phyloP scores from a whole-genome alignment of 2,113 vertebrate species.

The Tupaia chinensis region DNA sequence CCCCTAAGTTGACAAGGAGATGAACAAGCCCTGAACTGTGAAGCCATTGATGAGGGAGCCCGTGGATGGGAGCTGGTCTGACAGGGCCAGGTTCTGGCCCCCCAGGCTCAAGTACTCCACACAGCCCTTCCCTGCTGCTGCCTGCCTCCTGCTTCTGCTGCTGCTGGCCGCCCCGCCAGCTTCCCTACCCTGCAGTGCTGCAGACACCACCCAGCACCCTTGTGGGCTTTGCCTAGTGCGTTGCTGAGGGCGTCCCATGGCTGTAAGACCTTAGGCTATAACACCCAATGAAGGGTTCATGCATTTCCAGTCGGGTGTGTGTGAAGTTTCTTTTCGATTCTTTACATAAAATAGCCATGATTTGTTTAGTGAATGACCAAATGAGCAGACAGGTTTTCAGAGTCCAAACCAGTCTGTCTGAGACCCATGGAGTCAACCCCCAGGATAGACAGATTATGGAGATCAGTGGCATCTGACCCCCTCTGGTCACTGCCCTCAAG shows the following conservation, averaged over 20 bases:
- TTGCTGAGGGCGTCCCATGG: neutral
- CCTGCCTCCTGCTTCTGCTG: neutral
- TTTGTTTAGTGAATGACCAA: neutral
- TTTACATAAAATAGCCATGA: neutral
- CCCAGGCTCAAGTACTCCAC: neutral
- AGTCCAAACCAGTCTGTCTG: neutral
- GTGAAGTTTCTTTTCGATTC: neutral
- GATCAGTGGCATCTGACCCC: neutral
- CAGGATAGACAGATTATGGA: neutral
- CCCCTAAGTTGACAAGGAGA: neutral
- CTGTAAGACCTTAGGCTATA: rapidly evolving
- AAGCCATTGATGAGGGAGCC: neutral
- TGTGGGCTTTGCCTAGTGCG: neutral
- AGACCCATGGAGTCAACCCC: neutral
- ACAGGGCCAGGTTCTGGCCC: neutral
- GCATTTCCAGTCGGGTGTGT: rapidly evolving
- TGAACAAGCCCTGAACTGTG: neutral
- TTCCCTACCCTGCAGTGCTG: neutral
- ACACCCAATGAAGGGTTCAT: neutral
- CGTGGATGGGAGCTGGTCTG: neutral
- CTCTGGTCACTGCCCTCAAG: no score
- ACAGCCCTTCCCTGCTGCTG: neutral
- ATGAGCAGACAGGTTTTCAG: neutral
- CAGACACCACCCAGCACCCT: neutral
- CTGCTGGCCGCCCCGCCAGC: neutral